Evolutionary conservation across 2,888 invertebrate genomes (phyloP), one percentile per base, ranked within the genome.

Genomic region (Drosophila phalerata): DNA sequence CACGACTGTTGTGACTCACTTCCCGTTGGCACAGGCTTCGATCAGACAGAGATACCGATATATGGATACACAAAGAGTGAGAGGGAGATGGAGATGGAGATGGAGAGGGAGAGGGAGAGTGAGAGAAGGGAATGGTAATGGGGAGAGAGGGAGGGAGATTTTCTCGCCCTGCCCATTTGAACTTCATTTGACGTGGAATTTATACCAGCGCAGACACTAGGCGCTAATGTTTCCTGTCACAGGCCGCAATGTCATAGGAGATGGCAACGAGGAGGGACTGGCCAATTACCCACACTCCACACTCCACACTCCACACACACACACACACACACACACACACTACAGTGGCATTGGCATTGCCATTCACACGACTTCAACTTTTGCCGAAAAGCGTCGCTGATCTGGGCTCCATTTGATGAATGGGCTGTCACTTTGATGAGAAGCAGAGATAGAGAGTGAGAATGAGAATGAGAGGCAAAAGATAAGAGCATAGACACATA

Each of bases 221-320:
- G 81, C 85, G 81, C 78, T 80, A 84, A 80, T 80, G 81, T 84
- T 73, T 78, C 69, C 80, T 80, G 80, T 85, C 85, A 85, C 68
- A 67, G 69, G 47, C 78, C 53, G n/a, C 71, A 43, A 65, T 32
- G 57, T 43, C 57, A 49, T 28, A 42, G 53, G 28, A 25, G 28
- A 13, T 40, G 53, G 17, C 37, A 32, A 28, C 32, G 37, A 32
- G 52, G 38, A 42, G 75, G 63, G 62, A 53, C 40, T 43, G 80
- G 68, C 86, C 84, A 88, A 88, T 82, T 88, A 88, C 70, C 57
- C 79, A 74, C 57, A 68, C 68, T 47, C 19, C 47, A 17, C 43
- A 32, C n/a, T 19, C 53, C n/a, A 9, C 37, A 13, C 22, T 17
- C 13, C 53, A 25, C 47, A 22, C 37, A 51, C 19, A 11, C 30